Evolutionary conservation across 92 coral and sea anemone species (phyloP).

Genomic region (Epizoanthus ramosus): DNA sequence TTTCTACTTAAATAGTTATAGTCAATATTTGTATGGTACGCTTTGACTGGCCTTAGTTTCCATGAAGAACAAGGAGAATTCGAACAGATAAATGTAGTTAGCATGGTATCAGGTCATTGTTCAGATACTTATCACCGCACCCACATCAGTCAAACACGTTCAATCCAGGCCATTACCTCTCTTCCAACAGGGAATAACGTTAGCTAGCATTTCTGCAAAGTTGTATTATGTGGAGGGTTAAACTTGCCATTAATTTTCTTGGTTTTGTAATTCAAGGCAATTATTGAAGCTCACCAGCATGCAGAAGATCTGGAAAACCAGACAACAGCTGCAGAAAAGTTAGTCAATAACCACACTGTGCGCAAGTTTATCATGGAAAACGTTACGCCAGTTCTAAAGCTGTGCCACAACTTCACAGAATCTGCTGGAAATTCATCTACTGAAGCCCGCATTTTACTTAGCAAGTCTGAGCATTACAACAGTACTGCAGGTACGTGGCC

Average conservation of each 20-base stretch:
- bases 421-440: constrained; percentile 48
- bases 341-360: constrained; percentile 66
- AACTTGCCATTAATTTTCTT: not conserved
- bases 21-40: too few species aligned
- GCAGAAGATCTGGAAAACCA: constrained; percentile 46
- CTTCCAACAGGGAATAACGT: too few species aligned
- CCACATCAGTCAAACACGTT: too few species aligned
- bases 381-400: constrained; percentile 69
- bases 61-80: too few species aligned
- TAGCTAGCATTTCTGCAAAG: too few species aligned
- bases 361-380: constrained; percentile 58
- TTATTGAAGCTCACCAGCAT: constrained; percentile 10
- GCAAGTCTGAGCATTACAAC: constrained; percentile 58
- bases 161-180: too few species aligned
- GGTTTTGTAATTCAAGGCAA: constrained; percentile 13
- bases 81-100: too few species aligned
- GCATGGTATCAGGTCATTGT: too few species aligned
- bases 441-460: constrained; percentile 46
- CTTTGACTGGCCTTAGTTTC: too few species aligned
- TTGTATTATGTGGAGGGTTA: too few species aligned
- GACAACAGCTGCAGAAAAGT: constrained; percentile 50
- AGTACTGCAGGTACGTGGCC: constrained; percentile 53
- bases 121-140: too few species aligned
- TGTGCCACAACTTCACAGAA: constrained; percentile 63
- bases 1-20: too few species aligned